These are phyloP conservation scores for Sminthurinus aureus DNA, from an alignment of 2,888 invertebrate genomes.

Conservation along the genomic window DNA sequence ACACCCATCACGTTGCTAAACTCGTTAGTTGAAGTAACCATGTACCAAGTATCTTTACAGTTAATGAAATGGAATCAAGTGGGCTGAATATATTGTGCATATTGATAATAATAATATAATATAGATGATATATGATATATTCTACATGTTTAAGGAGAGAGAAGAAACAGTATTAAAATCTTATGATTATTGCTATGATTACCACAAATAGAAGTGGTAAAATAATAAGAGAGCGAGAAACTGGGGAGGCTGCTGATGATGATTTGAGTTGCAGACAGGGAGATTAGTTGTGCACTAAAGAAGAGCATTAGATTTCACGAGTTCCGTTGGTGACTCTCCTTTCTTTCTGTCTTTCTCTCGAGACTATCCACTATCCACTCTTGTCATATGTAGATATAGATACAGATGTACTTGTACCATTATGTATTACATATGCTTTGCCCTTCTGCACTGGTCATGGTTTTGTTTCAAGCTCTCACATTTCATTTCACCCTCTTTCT, in stretches of 20 bases:
- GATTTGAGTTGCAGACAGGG: background rate
- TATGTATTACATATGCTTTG: background rate
- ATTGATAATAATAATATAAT: too few relatives aligned
- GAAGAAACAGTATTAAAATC: background rate
- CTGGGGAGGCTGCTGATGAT: background rate
- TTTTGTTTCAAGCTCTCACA: constrained; percentile 12
- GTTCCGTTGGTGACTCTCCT: constrained; percentile 9
- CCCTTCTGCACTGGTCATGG: background rate
- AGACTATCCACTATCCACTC: too few relatives aligned
- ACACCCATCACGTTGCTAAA: too few relatives aligned
- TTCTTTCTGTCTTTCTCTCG: background rate
- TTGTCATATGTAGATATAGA: too few relatives aligned
- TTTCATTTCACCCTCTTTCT: background rate
- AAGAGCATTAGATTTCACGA: constrained; percentile 10
- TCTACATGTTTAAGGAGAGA: background rate
- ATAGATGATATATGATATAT: background rate
- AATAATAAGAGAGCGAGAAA: background rate
- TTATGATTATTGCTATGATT: background rate
- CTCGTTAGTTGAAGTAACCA: too few relatives aligned
- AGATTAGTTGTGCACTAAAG: constrained; percentile 4
- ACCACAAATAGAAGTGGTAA: background rate
- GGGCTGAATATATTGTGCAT: too few relatives aligned
- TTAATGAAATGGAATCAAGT: too few relatives aligned
- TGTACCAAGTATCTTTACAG: too few relatives aligned
- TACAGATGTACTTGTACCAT: too few relatives aligned